Evolutionary conservation across 2,113 vertebrate genomes (phyloP), one percentile per base, ranked within the genome.

Genomic region (Alectura lathami): DNA sequence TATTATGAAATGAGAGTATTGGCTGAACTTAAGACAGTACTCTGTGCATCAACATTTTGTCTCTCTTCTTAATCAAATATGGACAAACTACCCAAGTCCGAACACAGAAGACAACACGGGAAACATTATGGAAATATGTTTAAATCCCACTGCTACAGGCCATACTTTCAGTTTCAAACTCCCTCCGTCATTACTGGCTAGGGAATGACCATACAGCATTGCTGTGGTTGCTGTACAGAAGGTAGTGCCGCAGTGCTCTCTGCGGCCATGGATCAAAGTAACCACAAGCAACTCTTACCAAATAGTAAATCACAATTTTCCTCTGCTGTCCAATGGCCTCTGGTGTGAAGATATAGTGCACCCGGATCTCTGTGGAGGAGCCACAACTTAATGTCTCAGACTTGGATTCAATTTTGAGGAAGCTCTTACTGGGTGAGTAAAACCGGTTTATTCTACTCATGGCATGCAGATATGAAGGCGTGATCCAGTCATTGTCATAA

Each of bases 401-500:
- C 24, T 92, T 8, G 7, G 96, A 80, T 68, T 97, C 92, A 29
- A 98, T 94, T 74, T 93, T 93, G 67, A 98, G 80, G 74, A 97
- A 98, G 75, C 97, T 98, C 16, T 96, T 90, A 79, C 96, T 98
- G 26, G 36, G 64, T 8, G 98, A 98, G 51, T 97, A 98, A n/a
- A 98, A 97, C 0, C 75, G 92, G 12, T 57, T 45, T 9, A 95
- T 78, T 22, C 64, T 94, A 38, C 34, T 79, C 2, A 23, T 7
- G 9, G 78, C 74, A 0, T 86, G 70, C 40, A 76, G 27, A 3
- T 98, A 59, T 2, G 88, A 77, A 34, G 89, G 95, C 3, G 45
- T 53, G 48, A 96, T 29, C 97, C 97, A 98, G 10, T 88, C 29
- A 5, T 86, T 88, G n/a, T 79, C 89, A 0, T 96, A 96, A 18